Evolutionary conservation across 1,140 invertebrate species (phyloP), one percentile per base, ranked within the genome.

Genomic region (Drosophila santomea): DNA sequence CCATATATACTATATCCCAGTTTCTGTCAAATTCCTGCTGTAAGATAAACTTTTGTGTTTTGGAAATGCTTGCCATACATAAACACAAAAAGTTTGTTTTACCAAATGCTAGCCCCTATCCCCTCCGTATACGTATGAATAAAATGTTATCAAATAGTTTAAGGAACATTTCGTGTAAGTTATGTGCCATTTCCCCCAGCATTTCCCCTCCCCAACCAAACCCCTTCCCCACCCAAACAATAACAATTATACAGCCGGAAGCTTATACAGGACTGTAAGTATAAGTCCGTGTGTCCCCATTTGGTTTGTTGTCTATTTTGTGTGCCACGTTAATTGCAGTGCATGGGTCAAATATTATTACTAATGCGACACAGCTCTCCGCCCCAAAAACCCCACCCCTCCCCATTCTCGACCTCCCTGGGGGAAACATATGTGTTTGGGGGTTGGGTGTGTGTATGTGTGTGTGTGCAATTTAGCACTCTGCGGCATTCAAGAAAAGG

Each of bases 381-480:
- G 36, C 23, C 25, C 45, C 41, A 44, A 20, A 41, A 17, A 10
- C 39, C 51, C 45, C 55, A 8, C 56, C 45, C 36, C 28, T 35
- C 51, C 45, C 59, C 8, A 43, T 17, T 20, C 11, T 55, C 47
- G 60, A 15, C 38, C 59, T 74, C 66, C 78, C 52, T 20, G 57
- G 69, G 41, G 54, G 64, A 17, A 77, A 78, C 74, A 81, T 73
- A 64, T 78, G 62, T 66, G 79, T 20, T 52, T 47, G 50, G 58
- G 61, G 25, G 36, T 38, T 14, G 38, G 50, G 32, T 38, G 47
- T 23, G 48, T 64, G 79, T 82, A 20, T 38, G 58, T 39, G 38
- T 36, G 48, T 68, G 79, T 82, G 83, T 88, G 84, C 79, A 82
- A 88, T 88, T 83, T 88, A 88, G 83, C 79, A 89, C 84, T 78